Percentiles rank a stretch among this genome's conserved stretches.
Conservation (phyloP, 2,797 vertebrate genomes). For the Hozukius guyotensis region DNA sequence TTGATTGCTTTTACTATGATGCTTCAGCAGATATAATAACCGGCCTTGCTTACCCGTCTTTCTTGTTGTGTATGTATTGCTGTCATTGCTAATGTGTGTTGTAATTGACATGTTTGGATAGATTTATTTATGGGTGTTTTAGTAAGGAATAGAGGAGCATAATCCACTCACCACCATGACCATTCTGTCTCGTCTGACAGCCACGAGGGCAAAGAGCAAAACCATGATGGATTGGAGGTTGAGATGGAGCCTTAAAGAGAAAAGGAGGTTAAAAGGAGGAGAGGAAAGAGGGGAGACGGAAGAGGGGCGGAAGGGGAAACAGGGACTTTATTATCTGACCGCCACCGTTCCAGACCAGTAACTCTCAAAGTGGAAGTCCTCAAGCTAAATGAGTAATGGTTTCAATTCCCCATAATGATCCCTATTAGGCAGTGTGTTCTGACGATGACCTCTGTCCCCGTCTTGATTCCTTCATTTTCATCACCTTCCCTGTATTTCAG, state of each 20-base stretch:
- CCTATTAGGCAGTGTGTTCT: constrained; percentile 11
- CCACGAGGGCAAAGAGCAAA: constrained; percentile 25
- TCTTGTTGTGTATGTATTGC: constrained; percentile 8
- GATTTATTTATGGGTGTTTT: background rate
- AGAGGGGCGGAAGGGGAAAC: constrained; percentile 27
- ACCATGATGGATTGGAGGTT: constrained; percentile 53
- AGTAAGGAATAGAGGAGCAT: background rate
- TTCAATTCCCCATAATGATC: constrained; percentile 36
- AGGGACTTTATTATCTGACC: constrained; percentile 52
- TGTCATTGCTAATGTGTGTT: constrained; percentile 15
- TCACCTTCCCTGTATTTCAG: constrained; percentile 5
- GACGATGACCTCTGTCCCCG: background rate
- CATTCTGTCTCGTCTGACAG: background rate
- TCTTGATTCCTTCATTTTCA: constrained; percentile 19
- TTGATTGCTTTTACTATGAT: constrained; percentile 35
- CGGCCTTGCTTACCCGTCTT: background rate
- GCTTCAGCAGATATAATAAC: constrained; percentile 2
- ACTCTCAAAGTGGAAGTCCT: constrained; percentile 49
- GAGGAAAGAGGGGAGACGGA: constrained; percentile 10
- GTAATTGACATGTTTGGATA: background rate
- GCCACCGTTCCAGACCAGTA: constrained; percentile 37
- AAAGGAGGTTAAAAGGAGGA: constrained; percentile 21
- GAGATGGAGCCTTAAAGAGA: constrained; percentile 14
- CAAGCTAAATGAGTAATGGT: constrained; percentile 34
- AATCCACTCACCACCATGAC: background rate